Evolutionary conservation across 2,113 vertebrate genomes (phyloP).

Genomic region (Dicentrarchus labrax): DNA sequence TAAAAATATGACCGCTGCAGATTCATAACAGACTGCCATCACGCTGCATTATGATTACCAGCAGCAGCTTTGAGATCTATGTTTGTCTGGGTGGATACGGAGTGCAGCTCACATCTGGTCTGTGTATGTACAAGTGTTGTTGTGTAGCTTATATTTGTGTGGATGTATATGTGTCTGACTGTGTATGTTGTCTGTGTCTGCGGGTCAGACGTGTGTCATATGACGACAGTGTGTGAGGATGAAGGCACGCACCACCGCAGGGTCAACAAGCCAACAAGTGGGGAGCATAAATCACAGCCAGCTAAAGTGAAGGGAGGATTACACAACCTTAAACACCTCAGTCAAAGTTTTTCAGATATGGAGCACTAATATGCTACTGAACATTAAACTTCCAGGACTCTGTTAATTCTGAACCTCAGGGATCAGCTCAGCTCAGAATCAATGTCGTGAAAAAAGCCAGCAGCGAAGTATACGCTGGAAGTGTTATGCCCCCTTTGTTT

Average conservation of each 20-base stretch:
- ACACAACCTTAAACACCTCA: not conserved
- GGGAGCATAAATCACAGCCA: slow-evolving; percentile 12
- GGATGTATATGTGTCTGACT: not conserved
- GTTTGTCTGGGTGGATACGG: not conserved
- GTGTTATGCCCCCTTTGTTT: slow-evolving; percentile 4
- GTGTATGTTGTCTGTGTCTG: not conserved
- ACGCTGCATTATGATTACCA: not conserved
- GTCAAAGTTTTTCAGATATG: not conserved
- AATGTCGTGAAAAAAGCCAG: not conserved
- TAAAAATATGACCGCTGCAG: slow-evolving; percentile 20
- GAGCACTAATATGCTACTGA: not conserved
- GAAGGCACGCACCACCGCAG: not conserved
- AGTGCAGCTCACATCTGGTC: slow-evolving; percentile 6
- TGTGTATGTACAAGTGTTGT: not conserved
- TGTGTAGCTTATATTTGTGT: not conserved
- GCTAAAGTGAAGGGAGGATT: slow-evolving; percentile 1
- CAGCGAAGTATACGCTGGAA: not conserved
- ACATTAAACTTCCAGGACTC: not conserved
- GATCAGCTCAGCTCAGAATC: not conserved
- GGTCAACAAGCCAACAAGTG: slow-evolving; percentile 1
- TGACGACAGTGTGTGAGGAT: not conserved
- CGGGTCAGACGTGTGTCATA: not conserved
- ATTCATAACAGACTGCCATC: slow-evolving; percentile 25
- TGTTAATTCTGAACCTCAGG: not conserved
- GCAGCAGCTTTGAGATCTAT: not conserved